Percentiles rank a stretch among this genome's conserved stretches.
phyloP scores from a whole-genome alignment of 2,888 invertebrate species.

The Protophormia terraenovae region DNA sequence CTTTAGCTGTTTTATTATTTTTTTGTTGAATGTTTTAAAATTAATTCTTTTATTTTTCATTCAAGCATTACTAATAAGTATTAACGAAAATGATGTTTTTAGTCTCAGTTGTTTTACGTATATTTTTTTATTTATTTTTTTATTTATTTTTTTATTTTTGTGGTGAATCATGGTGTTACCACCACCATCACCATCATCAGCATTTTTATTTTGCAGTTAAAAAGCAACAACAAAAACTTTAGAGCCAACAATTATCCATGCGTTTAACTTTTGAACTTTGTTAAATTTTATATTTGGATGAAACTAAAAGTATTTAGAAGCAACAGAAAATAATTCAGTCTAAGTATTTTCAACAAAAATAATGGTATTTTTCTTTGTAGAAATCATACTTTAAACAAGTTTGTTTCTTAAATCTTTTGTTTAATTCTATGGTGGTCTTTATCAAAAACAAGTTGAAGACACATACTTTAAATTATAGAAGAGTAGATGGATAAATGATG shows the following conservation, averaged over 20 bases:
- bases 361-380: background rate
- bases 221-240: slow-evolving; percentile 9
- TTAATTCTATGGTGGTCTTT: background rate
- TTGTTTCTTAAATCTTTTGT: slow-evolving; percentile 54
- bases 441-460: slow-evolving; percentile 33
- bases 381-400: background rate
- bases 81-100: slow-evolving; percentile 48
- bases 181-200: background rate
- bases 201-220: slow-evolving; percentile 5
- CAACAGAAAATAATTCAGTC: background rate
- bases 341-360: too few relatives aligned
- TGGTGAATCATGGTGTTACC: slow-evolving; percentile 45
- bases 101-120: slow-evolving; percentile 1
- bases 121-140: too few relatives aligned
- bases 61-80: slow-evolving; percentile 60
- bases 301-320: slow-evolving; percentile 33
- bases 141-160: slow-evolving; percentile 4
- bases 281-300: slow-evolving; percentile 44
- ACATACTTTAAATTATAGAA: slow-evolving; percentile 39
- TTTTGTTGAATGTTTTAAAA: background rate
- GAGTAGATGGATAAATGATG: background rate
- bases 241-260: slow-evolving; percentile 63
- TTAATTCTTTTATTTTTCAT: slow-evolving; percentile 47
- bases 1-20: background rate
- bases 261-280: slow-evolving; percentile 67